Base-by-base conservation (phyloP, 2,797 vertebrate species). In the Dicrostonyx torquatus region DNA sequence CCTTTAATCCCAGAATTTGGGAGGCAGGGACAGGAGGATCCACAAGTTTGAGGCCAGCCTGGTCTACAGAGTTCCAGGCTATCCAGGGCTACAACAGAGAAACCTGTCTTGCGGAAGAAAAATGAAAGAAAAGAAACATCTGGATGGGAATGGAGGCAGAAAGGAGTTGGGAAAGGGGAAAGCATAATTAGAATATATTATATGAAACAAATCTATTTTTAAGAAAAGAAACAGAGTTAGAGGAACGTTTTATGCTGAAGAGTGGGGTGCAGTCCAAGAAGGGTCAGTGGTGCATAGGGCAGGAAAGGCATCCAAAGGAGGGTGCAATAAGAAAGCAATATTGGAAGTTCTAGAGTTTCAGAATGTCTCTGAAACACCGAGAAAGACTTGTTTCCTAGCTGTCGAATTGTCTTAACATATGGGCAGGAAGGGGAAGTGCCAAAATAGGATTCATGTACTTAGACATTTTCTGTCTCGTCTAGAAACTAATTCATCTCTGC, bases 391-490 rank as follows among this genome's bases (percentile, higher is more conserved):
- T 60, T 89, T 68, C 55, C 73, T 89, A 84, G 48, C 62, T 75
- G 31, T 37, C 22, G 24, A 60, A 60, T 43, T 93, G 50, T 45
- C 62, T 95, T 82, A 53, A 92, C 73, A 53, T 12, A 37, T 79
- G 17, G 80, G 34, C 29, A 43, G 53, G 5, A 37, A 79, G 18
- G 22, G 85, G 43, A 88, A 87, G 11, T 66, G 77, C 80, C 85
- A n/a, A 82, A 66, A 90, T 83, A 24, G 64, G 78, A 73, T 58
- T 90, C 43, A 73, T 11, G 22, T 68, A 72, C n/a, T 90, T 24
- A 31, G 55, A 92, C 64, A 60, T 93, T 96, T 53, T 66, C 62
- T 80, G 77, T 87, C n/a, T 96, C 78, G 78, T 87, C 55, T 82
- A 87, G 55, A 86, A 82, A 85, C 50, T 70, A 22, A 72, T 83